phyloP scores from a whole-genome alignment of 2,888 invertebrate genomes.

The Miltochrista miniata region DNA sequence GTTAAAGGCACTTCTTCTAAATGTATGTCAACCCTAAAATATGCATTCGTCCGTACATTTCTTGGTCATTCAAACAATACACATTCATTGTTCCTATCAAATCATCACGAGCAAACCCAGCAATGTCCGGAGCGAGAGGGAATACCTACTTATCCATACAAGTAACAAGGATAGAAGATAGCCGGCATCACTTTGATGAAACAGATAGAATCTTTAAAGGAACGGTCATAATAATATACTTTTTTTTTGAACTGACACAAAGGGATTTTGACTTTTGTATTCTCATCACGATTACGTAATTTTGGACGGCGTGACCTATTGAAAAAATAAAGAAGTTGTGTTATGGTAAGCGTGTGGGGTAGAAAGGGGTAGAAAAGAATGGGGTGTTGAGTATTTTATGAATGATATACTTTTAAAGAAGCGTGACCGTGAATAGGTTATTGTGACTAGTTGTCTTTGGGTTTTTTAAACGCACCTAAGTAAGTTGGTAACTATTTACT shows the following conservation, averaged over 20 bases:
- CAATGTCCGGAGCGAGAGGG: constrained; percentile 12
- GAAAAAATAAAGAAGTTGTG: neutral
- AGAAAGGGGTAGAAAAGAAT: neutral
- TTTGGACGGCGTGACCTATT: constrained; percentile 19
- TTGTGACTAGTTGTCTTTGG: neutral
- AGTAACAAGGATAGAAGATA: constrained; percentile 12
- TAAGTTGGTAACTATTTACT: too few relatives aligned
- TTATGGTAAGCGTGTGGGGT: neutral
- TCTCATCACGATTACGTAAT: constrained; percentile 27
- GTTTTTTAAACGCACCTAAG: neutral
- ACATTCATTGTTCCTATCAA: constrained; percentile 23
- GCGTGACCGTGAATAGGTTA: neutral
- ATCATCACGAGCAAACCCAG: constrained; percentile 12
- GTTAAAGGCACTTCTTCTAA: too few relatives aligned
- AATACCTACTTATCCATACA: neutral
- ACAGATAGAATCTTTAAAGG: constrained; percentile 36
- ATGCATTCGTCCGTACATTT: neutral
- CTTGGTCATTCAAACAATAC: constrained; percentile 12
- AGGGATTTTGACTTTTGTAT: constrained; percentile 32
- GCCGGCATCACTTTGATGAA: constrained; percentile 34
- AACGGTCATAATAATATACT: constrained; percentile 17
- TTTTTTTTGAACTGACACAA: constrained; percentile 25
- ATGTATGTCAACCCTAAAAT: neutral
- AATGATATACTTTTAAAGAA: neutral
- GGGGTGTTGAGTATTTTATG: neutral